A percentile compares a stretch with the other conserved stretches of the same genome.
These are phyloP conservation scores for Mya arenaria DNA, from an alignment of 1,140 invertebrate genomes.

Conservation along the genomic window DNA sequence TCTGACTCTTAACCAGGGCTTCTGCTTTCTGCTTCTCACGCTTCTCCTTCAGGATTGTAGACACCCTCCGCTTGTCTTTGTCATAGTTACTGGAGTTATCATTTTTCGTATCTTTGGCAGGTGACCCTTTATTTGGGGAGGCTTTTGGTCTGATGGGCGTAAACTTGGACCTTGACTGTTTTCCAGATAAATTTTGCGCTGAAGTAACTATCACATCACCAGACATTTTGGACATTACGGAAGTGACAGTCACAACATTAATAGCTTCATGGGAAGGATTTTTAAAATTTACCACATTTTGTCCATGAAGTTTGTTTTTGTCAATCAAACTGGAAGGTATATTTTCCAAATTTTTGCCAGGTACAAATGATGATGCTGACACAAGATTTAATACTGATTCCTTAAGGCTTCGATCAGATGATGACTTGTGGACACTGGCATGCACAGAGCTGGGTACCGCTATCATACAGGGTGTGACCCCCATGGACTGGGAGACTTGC, in stretches of 20 bases:
- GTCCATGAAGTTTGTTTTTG: too few species aligned
- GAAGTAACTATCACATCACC: conserved; percentile 2
- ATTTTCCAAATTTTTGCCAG: too few species aligned
- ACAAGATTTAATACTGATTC: conserved; percentile 12
- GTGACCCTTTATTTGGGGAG: conserved; percentile 23
- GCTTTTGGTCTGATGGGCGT: conserved; percentile 58
- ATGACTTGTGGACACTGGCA: background rate
- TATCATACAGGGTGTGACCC: conserved; percentile 25
- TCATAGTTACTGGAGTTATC: conserved; percentile 1
- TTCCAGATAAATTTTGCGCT: conserved; percentile 1
- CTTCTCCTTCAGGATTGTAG: conserved; percentile 58
- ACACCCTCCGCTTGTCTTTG: conserved; percentile 51
- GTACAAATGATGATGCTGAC: conserved; percentile 10
- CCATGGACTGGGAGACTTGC: conserved; percentile 9
- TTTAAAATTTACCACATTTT: conserved; percentile 1
- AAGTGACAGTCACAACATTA: conserved; percentile 15
- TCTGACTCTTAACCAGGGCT: conserved; percentile 30
- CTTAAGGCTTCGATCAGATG: background rate
- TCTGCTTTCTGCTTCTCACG: conserved; percentile 53
- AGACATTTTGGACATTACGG: conserved; percentile 28
- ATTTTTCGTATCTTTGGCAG: conserved; percentile 39
- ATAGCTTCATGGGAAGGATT: conserved; percentile 20
- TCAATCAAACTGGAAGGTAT: too few species aligned
- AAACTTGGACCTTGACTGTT: conserved; percentile 29
- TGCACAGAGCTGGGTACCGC: conserved; percentile 13